Conservation (phyloP, 2,797 vertebrate genomes). For the Oceanodroma leucorhoa region DNA sequence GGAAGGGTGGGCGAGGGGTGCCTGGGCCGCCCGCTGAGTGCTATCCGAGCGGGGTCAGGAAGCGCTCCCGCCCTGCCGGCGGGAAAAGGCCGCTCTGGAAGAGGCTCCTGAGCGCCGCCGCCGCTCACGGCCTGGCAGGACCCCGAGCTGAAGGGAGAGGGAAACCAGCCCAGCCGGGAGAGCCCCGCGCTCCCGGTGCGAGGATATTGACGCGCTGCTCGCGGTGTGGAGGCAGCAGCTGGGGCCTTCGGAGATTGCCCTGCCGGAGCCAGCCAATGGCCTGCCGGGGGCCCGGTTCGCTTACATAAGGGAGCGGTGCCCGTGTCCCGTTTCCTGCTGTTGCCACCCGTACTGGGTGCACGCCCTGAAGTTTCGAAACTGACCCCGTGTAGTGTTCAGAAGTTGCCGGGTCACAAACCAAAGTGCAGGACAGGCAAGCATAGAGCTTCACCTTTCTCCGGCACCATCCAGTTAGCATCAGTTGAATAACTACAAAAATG, state of each 20-base stretch:
- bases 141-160: not conserved
- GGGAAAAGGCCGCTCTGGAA: not conserved
- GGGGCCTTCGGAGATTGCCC: not conserved
- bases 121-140: not conserved
- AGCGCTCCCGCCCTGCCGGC: not conserved
- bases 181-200: not conserved
- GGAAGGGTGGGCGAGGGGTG: not conserved
- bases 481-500: not conserved
- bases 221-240: not conserved
- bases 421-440: not conserved
- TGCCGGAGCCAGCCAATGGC: not conserved
- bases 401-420: not conserved
- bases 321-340: not conserved
- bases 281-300: not conserved
- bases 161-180: too few species aligned
- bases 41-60: rapidly evolving
- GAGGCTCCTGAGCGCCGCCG: not conserved
- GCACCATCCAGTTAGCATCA: not conserved
- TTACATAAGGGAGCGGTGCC: not conserved
- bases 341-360: not conserved
- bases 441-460: not conserved
- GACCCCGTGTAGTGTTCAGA: not conserved
- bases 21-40: too few species aligned
- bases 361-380: constrained; percentile 9
- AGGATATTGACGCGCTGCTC: not conserved